These are phyloP conservation scores for Drosophila burlai DNA, from an alignment of 1,140 invertebrate genomes.

Conservation along the genomic window DNA sequence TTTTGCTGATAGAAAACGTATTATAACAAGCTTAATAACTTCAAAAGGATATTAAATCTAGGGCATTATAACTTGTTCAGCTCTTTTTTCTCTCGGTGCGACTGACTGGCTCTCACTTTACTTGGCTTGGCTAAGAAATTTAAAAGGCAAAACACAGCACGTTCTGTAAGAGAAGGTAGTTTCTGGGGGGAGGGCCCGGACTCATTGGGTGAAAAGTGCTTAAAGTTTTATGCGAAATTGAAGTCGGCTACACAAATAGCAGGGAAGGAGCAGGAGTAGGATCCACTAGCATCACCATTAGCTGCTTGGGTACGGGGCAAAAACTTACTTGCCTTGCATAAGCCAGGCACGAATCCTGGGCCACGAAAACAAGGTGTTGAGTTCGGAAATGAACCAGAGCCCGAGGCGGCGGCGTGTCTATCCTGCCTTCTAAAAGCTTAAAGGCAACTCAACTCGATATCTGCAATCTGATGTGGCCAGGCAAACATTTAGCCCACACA, in stretches of 20 bases:
- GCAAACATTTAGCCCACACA: conserved; percentile 39
- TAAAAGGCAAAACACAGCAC: conserved; percentile 30
- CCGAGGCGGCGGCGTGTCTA: conserved; percentile 16
- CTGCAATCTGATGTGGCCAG: conserved; percentile 33
- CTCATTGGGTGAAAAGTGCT: conserved; percentile 69
- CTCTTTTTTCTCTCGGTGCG: not conserved
- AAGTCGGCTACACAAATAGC: conserved; percentile 67
- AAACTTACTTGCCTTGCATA: conserved; percentile 33
- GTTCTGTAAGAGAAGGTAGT: conserved; percentile 13
- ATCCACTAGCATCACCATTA: conserved; percentile 2
- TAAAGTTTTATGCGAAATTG: conserved; percentile 79
- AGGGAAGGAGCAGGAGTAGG: conserved; percentile 1
- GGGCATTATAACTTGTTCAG: not conserved
- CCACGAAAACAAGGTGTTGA: conserved; percentile 38
- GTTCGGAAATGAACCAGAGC: conserved; percentile 14
- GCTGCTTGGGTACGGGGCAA: not conserved
- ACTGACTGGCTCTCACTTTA: conserved; percentile 5
- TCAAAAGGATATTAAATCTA: not conserved
- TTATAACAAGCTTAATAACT: not conserved
- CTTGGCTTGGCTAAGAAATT: conserved; percentile 20
- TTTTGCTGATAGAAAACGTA: not conserved
- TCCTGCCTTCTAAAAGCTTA: conserved; percentile 36
- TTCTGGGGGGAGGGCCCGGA: not conserved
- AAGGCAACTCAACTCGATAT: conserved; percentile 22
- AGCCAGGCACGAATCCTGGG: conserved; percentile 19